Percentiles rank a stretch among this genome's conserved stretches.
phyloP scores from a whole-genome alignment of 2,113 vertebrate species.

The Nothoprocta perdicaria region DNA sequence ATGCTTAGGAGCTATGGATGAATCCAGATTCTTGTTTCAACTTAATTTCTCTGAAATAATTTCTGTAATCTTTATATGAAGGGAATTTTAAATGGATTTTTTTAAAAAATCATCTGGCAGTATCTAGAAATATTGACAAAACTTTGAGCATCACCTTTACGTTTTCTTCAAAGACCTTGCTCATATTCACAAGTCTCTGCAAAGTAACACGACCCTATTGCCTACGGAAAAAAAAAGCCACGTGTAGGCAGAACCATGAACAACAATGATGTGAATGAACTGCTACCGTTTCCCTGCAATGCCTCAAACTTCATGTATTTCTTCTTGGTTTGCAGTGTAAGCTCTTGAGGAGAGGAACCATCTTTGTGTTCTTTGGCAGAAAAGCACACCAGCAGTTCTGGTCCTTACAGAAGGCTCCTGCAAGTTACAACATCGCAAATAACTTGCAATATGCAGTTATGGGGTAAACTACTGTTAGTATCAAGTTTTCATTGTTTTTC shows the following conservation, averaged over 20 bases:
- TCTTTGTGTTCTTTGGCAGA: neutral
- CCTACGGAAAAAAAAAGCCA: neutral
- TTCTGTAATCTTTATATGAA: neutral
- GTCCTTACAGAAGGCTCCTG: neutral
- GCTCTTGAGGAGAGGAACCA: neutral
- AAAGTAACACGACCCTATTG: neutral
- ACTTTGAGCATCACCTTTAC: neutral
- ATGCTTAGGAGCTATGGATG: neutral
- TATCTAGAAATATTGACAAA: neutral
- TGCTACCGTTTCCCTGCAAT: neutral
- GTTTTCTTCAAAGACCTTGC: neutral
- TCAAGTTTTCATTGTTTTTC: neutral
- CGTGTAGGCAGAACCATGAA: neutral
- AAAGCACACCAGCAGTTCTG: neutral
- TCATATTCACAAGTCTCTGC: neutral
- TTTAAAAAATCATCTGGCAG: neutral
- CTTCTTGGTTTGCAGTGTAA: neutral
- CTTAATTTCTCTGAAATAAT: neutral
- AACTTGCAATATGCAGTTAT: neutral
- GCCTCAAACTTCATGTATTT: neutral
- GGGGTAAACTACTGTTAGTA: neutral
- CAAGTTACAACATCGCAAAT: neutral
- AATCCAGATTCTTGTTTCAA: neutral
- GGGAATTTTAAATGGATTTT: neutral
- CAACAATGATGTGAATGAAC: neutral